Percentiles rank a stretch among this genome's conserved stretches.
Conservation (phyloP, 1,140 invertebrate genomes). For the Ericerus pela region DNA sequence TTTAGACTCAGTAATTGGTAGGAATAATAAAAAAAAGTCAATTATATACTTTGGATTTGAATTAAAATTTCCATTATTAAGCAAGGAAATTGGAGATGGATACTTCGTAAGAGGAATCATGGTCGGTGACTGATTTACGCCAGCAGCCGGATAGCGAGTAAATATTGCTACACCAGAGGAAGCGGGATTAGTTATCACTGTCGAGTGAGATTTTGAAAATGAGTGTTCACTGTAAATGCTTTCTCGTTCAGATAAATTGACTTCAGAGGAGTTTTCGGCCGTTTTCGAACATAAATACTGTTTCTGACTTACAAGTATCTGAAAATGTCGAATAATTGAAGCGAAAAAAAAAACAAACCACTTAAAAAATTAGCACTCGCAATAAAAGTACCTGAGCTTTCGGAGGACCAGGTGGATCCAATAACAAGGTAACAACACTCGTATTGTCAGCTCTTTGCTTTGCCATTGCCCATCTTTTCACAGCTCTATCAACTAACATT, state of each 20-base stretch:
- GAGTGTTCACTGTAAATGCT: neutral
- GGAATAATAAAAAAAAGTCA: neutral
- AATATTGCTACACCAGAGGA: constrained; percentile 2
- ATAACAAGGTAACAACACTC: constrained; percentile 79
- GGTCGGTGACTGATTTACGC: neutral
- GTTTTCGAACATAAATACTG: neutral
- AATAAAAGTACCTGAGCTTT: constrained; percentile 14
- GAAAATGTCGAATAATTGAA: neutral
- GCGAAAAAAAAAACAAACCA: neutral
- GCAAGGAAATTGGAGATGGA: neutral
- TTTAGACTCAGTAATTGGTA: too few species aligned
- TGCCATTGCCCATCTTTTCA: constrained; percentile 60
- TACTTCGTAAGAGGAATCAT: neutral
- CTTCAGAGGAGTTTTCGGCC: neutral
- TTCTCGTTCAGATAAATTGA: neutral
- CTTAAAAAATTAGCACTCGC: neutral
- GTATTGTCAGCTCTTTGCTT: constrained; percentile 88
- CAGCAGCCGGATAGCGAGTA: neutral
- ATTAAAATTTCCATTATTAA: neutral
- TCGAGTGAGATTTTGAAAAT: neutral
- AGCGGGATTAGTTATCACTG: neutral
- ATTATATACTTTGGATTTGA: neutral
- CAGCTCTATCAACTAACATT: constrained; percentile 68
- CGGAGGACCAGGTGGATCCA: constrained; percentile 79
- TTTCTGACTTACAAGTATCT: constrained; percentile 1